phyloP scores from a whole-genome alignment of 2,113 vertebrate species.

The Cheirogaleus medius region DNA sequence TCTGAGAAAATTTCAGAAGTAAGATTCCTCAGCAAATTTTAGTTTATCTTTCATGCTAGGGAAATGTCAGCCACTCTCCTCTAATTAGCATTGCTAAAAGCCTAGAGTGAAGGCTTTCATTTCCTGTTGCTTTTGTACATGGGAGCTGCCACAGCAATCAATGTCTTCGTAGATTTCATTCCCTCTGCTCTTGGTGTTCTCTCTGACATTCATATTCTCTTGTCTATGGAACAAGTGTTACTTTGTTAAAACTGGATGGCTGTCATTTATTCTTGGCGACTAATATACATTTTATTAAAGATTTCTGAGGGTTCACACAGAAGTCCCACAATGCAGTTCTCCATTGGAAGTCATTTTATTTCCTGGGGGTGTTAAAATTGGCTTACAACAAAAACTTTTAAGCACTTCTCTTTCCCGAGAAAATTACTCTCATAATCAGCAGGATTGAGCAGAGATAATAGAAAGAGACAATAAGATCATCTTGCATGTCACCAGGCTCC shows the following conservation, averaged over 20 bases:
- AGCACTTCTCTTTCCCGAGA: conserved; percentile 30
- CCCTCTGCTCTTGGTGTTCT: neutral
- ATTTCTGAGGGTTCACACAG: neutral
- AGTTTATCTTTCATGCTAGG: conserved; percentile 59
- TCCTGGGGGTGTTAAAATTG: conserved; percentile 44
- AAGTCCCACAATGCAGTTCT: conserved; percentile 42
- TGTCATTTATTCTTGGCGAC: conserved; percentile 53
- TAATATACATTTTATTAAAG: conserved; percentile 52
- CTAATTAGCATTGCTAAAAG: conserved; percentile 62
- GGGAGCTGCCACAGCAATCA: conserved; percentile 25
- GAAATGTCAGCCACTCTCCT: conserved; percentile 53
- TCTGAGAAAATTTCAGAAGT: conserved; percentile 58
- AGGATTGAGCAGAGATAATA: conserved; percentile 25
- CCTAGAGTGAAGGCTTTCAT: conserved; percentile 50
- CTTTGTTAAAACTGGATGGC: conserved; percentile 57
- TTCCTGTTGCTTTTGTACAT: conserved; percentile 40
- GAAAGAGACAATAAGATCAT: conserved; percentile 26
- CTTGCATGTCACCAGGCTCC: neutral
- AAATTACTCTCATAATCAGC: conserved; percentile 41
- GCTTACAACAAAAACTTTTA: conserved; percentile 2
- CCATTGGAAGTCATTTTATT: conserved; percentile 61
- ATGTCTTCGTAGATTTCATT: neutral
- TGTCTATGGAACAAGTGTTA: conserved; percentile 31
- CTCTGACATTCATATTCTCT: conserved; percentile 57
- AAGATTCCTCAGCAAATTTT: conserved; percentile 60